Evolutionary conservation across 2,113 vertebrate genomes (phyloP).

Genomic region (Triplophysa dalaica): DNA sequence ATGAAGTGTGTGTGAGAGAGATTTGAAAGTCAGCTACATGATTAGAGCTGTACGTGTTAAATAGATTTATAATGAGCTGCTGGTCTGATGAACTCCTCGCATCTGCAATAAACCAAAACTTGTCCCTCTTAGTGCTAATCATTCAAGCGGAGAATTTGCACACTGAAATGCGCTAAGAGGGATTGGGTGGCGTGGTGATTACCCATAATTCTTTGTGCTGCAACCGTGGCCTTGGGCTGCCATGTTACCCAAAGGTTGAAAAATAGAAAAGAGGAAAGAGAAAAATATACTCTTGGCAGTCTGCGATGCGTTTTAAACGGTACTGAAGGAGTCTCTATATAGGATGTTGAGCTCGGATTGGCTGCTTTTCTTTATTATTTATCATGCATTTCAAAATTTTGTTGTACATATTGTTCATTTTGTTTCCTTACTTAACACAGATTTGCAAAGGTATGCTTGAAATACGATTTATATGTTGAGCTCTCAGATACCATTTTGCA

Average conservation of each 20-base stretch:
- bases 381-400: too few relatives aligned
- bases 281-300: too few relatives aligned
- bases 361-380: too few relatives aligned
- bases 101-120: constrained; percentile 61
- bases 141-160: constrained; percentile 60
- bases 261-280: neutral
- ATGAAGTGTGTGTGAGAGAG: constrained; percentile 1
- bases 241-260: constrained; percentile 3
- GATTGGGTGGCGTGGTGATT: constrained; percentile 18
- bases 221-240: constrained; percentile 29
- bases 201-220: constrained; percentile 8
- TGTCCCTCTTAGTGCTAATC: constrained; percentile 49
- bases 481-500: too few relatives aligned
- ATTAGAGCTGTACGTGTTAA: constrained; percentile 70
- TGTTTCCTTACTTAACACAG: too few relatives aligned
- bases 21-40: constrained; percentile 62
- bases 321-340: neutral
- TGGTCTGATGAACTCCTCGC: constrained; percentile 70
- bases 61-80: constrained; percentile 74
- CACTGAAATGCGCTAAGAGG: constrained; percentile 41
- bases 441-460: too few relatives aligned
- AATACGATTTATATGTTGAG: too few relatives aligned
- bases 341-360: neutral
- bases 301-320: too few relatives aligned
- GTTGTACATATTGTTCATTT: too few relatives aligned